A percentile compares a stretch with the other conserved stretches of the same genome.
phyloP scores from a whole-genome alignment of 2,797 vertebrate genomes.

The Phalanger gymnotis region DNA sequence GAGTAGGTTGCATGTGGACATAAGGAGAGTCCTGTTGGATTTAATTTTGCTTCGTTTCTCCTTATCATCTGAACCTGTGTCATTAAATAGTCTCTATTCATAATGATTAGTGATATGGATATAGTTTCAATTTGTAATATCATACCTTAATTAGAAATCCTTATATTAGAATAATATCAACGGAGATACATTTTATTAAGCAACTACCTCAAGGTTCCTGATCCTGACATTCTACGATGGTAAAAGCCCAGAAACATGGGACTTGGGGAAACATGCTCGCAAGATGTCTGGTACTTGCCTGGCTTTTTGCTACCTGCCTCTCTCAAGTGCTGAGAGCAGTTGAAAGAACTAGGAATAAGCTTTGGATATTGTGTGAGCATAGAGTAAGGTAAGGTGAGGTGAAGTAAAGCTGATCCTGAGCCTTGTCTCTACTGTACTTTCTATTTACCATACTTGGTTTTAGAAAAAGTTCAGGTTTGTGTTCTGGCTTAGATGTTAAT shows the following conservation, averaged over 20 bases:
- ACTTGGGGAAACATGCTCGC: constrained; percentile 33
- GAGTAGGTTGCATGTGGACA: not conserved
- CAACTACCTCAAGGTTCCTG: constrained; percentile 22
- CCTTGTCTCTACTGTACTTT: not conserved
- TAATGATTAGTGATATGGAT: not conserved
- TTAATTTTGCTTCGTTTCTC: constrained; percentile 1
- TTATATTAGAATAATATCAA: constrained; percentile 23
- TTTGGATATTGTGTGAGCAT: not conserved
- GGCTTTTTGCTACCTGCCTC: constrained; percentile 36
- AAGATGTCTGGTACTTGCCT: constrained; percentile 23
- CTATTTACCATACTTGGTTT: not conserved
- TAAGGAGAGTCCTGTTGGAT: constrained; percentile 17
- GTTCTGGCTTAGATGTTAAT: not conserved
- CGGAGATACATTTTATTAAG: not conserved
- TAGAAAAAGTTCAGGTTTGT: not conserved
- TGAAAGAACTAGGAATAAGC: constrained; percentile 32
- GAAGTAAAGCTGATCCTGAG: not conserved
- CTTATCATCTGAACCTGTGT: constrained; percentile 19
- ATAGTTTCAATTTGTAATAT: not conserved
- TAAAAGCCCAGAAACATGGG: constrained; percentile 44
- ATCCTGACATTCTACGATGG: constrained; percentile 37
- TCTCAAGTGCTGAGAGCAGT: constrained; percentile 29
- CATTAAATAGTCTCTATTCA: not conserved
- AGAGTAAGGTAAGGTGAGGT: not conserved
- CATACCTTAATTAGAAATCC: not conserved